Evolutionary conservation across 2,888 invertebrate genomes (phyloP).

Genomic region (Polyommatus icarus): DNA sequence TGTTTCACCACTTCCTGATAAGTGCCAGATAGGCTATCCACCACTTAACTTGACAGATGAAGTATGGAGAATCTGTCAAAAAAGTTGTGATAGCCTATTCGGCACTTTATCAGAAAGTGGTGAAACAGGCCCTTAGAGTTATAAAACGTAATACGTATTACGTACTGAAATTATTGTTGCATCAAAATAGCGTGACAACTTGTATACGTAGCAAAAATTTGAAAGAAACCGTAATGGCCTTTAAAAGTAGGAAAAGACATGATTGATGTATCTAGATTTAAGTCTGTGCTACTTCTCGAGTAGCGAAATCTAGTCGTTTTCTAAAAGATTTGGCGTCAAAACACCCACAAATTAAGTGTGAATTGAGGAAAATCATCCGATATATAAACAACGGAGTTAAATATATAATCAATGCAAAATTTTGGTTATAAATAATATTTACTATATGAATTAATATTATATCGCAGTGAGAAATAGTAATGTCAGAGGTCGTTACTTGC

Average conservation of each 20-base stretch:
- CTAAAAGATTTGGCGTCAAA: neutral
- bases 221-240: neutral
- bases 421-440: neutral
- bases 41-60: too few species aligned
- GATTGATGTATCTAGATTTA: neutral
- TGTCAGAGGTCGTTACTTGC: conserved; percentile 22
- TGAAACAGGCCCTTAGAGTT: too few species aligned
- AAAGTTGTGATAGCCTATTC: too few species aligned
- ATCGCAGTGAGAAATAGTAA: conserved; percentile 2
- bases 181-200: too few species aligned
- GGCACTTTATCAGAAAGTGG: too few species aligned
- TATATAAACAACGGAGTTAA: neutral
- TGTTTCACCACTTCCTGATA: too few species aligned
- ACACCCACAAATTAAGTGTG: neutral
- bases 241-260: neutral
- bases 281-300: neutral
- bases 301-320: neutral
- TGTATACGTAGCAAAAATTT: neutral
- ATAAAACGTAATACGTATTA: neutral
- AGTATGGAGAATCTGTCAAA: too few species aligned
- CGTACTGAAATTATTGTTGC: too few species aligned
- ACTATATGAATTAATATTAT: neutral
- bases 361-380: neutral
- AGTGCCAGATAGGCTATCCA: too few species aligned
- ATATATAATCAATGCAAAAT: neutral